phyloP scores from a whole-genome alignment of 2,888 invertebrate species.

The Pandemis corylana region DNA sequence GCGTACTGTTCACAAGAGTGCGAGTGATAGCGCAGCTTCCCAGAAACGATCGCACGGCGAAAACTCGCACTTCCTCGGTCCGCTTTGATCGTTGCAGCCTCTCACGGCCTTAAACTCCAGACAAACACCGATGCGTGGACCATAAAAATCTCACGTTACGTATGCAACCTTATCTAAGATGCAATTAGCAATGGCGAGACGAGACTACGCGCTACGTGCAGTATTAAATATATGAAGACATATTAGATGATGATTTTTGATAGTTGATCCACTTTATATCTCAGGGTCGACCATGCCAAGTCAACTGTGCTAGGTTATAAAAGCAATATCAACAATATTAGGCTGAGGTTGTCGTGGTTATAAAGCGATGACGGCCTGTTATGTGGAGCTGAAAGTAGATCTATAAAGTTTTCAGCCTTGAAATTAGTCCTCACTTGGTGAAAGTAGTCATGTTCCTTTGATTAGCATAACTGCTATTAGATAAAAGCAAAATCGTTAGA shows the following conservation, averaged over 20 bases:
- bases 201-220: slow-evolving; percentile 9
- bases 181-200: slow-evolving; percentile 28
- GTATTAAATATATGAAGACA: slow-evolving; percentile 10
- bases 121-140: slow-evolving; percentile 29
- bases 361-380: not conserved
- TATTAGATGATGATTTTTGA: slow-evolving; percentile 16
- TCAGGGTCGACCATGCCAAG: not conserved
- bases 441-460: slow-evolving; percentile 27
- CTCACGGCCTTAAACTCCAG: slow-evolving; percentile 13
- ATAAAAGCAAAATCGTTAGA: slow-evolving; percentile 35
- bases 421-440: slow-evolving; percentile 20
- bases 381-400: slow-evolving; percentile 8
- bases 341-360: slow-evolving; percentile 3
- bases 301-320: not conserved
- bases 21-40: slow-evolving; percentile 64
- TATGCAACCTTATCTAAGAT: slow-evolving; percentile 39
- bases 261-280: not conserved
- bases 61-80: slow-evolving; percentile 59
- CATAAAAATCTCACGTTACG: slow-evolving; percentile 32
- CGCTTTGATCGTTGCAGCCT: slow-evolving; percentile 58
- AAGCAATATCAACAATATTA: not conserved
- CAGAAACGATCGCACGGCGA: slow-evolving; percentile 69
- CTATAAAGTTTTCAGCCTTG: slow-evolving; percentile 28
- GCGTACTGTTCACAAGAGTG: slow-evolving; percentile 37
- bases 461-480: slow-evolving; percentile 28